Evolutionary conservation across 2,113 vertebrate genomes (phyloP).

Genomic region (Raja brachyura): DNA sequence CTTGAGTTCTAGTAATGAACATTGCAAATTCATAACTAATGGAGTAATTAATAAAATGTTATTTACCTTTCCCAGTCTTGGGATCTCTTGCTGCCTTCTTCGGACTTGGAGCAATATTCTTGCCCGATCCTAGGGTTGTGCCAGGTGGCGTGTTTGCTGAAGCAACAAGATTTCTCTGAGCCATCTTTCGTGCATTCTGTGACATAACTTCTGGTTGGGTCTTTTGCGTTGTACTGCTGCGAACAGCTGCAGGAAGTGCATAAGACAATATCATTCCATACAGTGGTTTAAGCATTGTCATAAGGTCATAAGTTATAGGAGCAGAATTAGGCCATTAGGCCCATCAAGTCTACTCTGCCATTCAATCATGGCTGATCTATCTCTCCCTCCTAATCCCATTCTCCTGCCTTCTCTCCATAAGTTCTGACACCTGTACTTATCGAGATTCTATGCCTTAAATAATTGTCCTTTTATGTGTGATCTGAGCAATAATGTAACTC

Average conservation of each 20-base stretch:
- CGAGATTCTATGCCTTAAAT: no score
- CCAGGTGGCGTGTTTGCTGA: constrained; percentile 90
- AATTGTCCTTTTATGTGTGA: not conserved
- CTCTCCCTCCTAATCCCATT: no score
- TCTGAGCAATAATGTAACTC: not conserved
- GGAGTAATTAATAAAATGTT: not conserved
- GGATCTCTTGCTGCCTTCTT: constrained; percentile 93
- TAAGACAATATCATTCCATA: not conserved
- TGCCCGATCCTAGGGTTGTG: constrained; percentile 69
- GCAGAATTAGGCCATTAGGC: no score
- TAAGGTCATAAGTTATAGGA: no score
- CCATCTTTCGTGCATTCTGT: constrained; percentile 83
- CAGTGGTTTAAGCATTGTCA: not conserved
- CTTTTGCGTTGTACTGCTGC: constrained; percentile 81
- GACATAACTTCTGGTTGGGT: constrained; percentile 95
- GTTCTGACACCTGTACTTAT: no score
- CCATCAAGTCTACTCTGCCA: no score
- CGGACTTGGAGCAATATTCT: constrained; percentile 84
- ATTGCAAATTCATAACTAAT: not conserved
- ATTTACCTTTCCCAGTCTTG: constrained; percentile 92
- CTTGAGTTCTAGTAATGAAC: not conserved
- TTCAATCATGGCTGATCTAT: no score
- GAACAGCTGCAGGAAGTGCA: constrained; percentile 66
- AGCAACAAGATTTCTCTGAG: constrained; percentile 83
- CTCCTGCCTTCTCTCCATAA: no score